Evolutionary conservation across 1,140 invertebrate species (phyloP).

Genomic region (Stegodyphus dumicola): DNA sequence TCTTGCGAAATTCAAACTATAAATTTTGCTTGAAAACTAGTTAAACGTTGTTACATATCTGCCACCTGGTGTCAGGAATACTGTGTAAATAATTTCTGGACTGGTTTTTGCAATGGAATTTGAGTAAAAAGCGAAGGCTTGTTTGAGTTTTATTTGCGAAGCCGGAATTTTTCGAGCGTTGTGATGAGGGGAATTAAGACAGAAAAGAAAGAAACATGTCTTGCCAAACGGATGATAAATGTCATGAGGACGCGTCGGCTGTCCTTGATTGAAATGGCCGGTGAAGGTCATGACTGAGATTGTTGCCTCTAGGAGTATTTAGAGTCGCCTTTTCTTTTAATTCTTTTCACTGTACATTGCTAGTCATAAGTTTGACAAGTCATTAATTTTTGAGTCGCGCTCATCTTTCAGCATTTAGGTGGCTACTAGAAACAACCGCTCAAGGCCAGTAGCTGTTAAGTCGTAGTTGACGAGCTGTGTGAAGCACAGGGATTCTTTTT

Average conservation of each 20-base stretch:
- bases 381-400: constrained; percentile 37
- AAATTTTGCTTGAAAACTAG: no score
- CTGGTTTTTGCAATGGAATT: no score
- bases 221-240: neutral
- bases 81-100: no score
- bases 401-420: constrained; percentile 1
- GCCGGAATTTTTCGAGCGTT: no score
- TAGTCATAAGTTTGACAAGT: constrained; percentile 30
- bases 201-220: neutral
- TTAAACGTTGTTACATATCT: no score
- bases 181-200: neutral
- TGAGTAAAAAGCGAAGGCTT: no score
- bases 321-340: constrained; percentile 7
- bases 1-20: no score
- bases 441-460: neutral
- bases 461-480: neutral
- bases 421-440: neutral
- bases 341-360: constrained; percentile 11
- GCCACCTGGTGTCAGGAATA: no score
- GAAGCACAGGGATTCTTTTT: neutral
- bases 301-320: constrained; percentile 22
- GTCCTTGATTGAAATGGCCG: constrained; percentile 45
- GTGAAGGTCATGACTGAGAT: constrained; percentile 31
- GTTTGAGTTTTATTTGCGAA: no score
- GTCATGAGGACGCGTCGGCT: neutral